phyloP scores from a whole-genome alignment of 2,888 invertebrate genomes.

The Urechis unicinctus region DNA sequence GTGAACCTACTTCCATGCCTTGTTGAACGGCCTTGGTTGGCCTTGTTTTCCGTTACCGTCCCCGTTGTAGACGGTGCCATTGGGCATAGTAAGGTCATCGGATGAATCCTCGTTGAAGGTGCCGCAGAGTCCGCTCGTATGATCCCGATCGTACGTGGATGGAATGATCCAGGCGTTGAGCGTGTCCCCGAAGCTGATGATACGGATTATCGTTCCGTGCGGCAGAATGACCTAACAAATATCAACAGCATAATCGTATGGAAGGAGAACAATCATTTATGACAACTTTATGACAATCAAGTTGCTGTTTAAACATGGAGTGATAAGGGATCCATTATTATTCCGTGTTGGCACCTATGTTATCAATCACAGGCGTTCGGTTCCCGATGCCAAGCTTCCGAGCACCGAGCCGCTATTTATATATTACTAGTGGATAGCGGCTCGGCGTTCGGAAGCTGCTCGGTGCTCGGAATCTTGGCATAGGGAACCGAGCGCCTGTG shows the following conservation, averaged over 20 bases:
- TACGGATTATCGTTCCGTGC: conserved; percentile 12
- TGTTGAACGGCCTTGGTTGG: conserved; percentile 2
- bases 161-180: conserved; percentile 16
- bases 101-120: conserved; percentile 9
- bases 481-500: no score
- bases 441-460: no score
- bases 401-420: no score
- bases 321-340: no score
- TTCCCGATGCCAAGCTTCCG: no score
- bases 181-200: conserved; percentile 2
- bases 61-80: conserved; percentile 7
- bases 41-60: not conserved
- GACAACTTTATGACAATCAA: no score
- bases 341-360: no score
- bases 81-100: conserved; percentile 14
- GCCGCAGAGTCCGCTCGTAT: conserved; percentile 18
- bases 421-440: no score
- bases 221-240: conserved; percentile 12
- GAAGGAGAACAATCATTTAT: no score
- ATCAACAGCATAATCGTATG: not conserved
- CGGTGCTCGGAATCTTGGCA: no score
- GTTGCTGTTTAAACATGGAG: no score
- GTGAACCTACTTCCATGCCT: conserved; percentile 1
- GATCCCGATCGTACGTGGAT: conserved; percentile 11
- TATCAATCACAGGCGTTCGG: no score